Base-by-base conservation (phyloP, 1,140 invertebrate genomes). In the Dendrolimus kikuchii region DNA sequence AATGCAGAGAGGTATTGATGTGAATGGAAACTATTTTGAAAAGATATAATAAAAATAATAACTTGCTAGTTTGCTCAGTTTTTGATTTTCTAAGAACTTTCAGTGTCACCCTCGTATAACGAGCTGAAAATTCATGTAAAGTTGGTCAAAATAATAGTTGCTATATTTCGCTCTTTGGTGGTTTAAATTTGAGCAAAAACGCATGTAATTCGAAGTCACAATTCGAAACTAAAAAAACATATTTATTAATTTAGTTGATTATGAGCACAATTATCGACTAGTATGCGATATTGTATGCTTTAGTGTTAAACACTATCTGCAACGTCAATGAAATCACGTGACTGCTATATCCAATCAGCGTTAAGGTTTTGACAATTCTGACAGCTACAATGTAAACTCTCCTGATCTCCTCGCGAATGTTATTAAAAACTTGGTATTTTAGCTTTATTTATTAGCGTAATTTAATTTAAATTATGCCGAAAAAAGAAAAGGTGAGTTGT, bases 401-500 rank as follows among this genome's bases (percentile, higher is more conserved):
- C 71, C 68, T 68, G 66, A 53, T 63, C 67, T 74, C 71, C 68
- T 68, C 67, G 62, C 65, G 60, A 68, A 60, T 60, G 59, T 63
- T 72, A 64, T 60, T 63, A 64, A 64, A 66, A 69, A 74, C 60
- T 77, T 74, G 60, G 60, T 64, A 70, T 38, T 66, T 73, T 59
- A 68, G 74, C 66, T 71, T 68, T 77, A 71, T 73, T 76, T 71
- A 76, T 61, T 64, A 76, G 65, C 63, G 70, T 61, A 54, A 51
- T 57, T 48, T 44, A 38, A 38, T 38, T 23, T 57, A 42, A 70
- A 68, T 55, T 68, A 74, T 77, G 71, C 67, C 63, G 60, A 71
- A 74, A 74, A 74, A 74, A 69, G 71, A 74, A 69, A 69, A 74
- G 73, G 75, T 78, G 67, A 78, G 73, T 73, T 69, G 39, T 44